Conservation (phyloP, 2,113 vertebrate species). For the Heterotilapia buettikoferi region DNA sequence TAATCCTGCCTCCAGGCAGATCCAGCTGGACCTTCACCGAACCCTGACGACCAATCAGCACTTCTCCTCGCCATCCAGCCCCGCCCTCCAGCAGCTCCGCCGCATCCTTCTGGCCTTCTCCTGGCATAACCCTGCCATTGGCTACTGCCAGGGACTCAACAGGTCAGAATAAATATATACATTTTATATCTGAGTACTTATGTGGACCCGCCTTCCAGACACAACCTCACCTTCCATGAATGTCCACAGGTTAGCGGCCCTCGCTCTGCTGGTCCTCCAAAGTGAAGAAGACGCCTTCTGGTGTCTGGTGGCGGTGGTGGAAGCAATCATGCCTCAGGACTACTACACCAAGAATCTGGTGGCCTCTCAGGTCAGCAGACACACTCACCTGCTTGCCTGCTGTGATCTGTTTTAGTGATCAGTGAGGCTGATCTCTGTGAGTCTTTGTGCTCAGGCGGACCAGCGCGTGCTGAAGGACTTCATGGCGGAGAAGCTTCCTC, state of each 20-base stretch:
- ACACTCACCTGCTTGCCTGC: neutral
- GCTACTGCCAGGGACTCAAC: conserved; percentile 96
- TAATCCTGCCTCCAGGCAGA: conserved; percentile 84
- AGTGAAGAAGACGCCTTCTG: conserved; percentile 91
- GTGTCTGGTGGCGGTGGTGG: conserved; percentile 88
- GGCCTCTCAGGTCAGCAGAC: conserved; percentile 82
- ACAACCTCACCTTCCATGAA: neutral
- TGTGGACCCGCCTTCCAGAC: neutral
- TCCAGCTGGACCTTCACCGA: conserved; percentile 89
- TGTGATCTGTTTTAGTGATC: neutral
- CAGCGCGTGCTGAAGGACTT: conserved; percentile 92
- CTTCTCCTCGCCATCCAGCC: conserved; percentile 83
- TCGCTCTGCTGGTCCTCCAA: conserved; percentile 84
- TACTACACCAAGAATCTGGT: conserved; percentile 88
- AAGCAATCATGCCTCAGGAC: conserved; percentile 86
- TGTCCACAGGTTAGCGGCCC: conserved; percentile 80
- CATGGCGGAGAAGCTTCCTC: conserved; percentile 85
- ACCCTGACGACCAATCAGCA: conserved; percentile 88
- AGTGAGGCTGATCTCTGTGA: neutral
- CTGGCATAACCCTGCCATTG: conserved; percentile 88
- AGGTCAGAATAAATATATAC: conserved; percentile 64
- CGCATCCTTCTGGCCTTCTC: conserved; percentile 88
- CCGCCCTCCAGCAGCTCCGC: conserved; percentile 79
- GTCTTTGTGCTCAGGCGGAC: conserved; percentile 75
- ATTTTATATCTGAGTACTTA: neutral